Conservation (phyloP, 2,113 vertebrate genomes). For the Madoqua kirkii region DNA sequence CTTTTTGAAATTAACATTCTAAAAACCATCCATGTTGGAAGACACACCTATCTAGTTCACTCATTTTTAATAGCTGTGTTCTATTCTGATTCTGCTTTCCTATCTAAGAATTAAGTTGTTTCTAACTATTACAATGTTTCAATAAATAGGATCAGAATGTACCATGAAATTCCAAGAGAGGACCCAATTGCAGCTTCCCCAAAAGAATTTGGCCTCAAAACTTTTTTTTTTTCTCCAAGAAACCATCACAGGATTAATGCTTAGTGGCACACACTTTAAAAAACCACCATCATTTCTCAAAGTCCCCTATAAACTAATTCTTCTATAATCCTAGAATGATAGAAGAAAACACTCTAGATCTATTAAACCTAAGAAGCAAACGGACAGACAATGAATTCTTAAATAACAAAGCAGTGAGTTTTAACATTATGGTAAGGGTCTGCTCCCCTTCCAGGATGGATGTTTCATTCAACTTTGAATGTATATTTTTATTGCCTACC, state of each 20-base stretch:
- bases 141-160: background rate
- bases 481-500: slow-evolving; percentile 4
- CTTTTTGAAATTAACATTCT: background rate
- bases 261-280: background rate
- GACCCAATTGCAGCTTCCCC: background rate
- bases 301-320: background rate
- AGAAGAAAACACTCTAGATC: background rate
- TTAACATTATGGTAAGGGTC: background rate
- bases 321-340: background rate
- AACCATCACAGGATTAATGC: background rate
- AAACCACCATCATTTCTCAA: background rate
- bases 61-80: background rate
- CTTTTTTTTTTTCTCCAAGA: background rate
- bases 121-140: background rate
- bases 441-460: background rate
- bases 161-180: background rate
- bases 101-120: background rate
- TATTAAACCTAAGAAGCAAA: background rate
- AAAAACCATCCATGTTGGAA: background rate
- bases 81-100: background rate
- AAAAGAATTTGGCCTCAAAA: background rate
- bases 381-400: background rate
- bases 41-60: background rate
- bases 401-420: background rate
- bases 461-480: slow-evolving; percentile 3